Base-by-base conservation (phyloP, 2,888 invertebrate genomes). In the Drosophila phalerata region DNA sequence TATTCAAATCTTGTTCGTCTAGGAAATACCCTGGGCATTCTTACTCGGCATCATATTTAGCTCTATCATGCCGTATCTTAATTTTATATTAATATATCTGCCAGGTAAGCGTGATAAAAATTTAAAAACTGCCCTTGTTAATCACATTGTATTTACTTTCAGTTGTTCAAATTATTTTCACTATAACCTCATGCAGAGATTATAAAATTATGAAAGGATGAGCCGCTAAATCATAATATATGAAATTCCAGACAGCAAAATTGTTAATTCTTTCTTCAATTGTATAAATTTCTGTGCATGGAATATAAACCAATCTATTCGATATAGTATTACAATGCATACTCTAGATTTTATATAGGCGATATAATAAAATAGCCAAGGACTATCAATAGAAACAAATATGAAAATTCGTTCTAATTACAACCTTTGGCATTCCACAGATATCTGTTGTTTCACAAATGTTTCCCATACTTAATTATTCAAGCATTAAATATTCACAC, bases 401-500 rank as follows among this genome's bases (percentile, higher is more conserved):
- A n/a, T 0, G n/a, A 2, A n/a, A 37, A 1, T 5, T 37, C 34
- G 34, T 5, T 8, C 8, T 34, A 28, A 28, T 28, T 6, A 1
- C 28, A 2, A 28, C 1, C 34, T 3, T 9, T 19, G 11, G 19
- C 0, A 19, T 19, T 11, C 0, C 42, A 19, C 42, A 11, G 19
- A 42, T 19, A 2, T 19, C 22, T 5, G 19, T 17, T 43, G n/a
- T 22, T 22, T 5, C 13, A 6, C 13, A 40, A 6, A 34, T 19
- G 11, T 25, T 22, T 52, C 19, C 3, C 15, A 15, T 34, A 32
- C 13, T 25, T 8, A 48, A 53, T 69, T 58, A 55, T 55, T 55
- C 17, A 17, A 49, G 53, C 43, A 55, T 15, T 28, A 47, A 55
- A 55, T 57, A 40, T 69, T 60, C 37, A 57, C 55, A 60, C 42